phyloP scores from a whole-genome alignment of 2,797 vertebrate species.

The Nyctalus aviator region DNA sequence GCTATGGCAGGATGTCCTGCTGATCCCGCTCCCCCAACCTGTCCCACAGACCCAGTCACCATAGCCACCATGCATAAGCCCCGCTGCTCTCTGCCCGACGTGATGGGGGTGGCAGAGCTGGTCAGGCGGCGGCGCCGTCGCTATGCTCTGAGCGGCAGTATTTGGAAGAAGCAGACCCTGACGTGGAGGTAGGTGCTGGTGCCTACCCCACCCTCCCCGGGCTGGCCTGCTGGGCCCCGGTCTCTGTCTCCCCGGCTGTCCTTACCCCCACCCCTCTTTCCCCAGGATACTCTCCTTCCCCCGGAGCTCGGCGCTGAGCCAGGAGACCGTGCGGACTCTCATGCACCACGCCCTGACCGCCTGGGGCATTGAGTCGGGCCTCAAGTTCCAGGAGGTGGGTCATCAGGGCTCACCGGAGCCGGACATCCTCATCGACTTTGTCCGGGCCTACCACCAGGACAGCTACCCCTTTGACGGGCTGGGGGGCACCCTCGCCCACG shows the following conservation, averaged over 20 bases:
- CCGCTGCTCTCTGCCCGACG: slow-evolving; percentile 94
- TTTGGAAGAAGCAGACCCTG: slow-evolving; percentile 88
- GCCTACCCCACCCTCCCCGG: neutral
- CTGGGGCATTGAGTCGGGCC: slow-evolving; percentile 89
- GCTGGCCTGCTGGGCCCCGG: neutral
- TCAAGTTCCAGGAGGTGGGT: slow-evolving; percentile 85
- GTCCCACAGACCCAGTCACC: slow-evolving; percentile 83
- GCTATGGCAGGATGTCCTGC: neutral
- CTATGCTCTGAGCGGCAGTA: slow-evolving; percentile 90
- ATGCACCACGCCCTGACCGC: slow-evolving; percentile 87
- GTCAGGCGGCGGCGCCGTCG: slow-evolving; percentile 85
- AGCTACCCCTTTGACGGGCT: slow-evolving; percentile 95
- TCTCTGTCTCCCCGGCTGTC: neutral
- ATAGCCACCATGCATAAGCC: slow-evolving; percentile 90
- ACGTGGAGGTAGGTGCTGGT: slow-evolving; percentile 82
- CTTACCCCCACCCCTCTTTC: neutral
- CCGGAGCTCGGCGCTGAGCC: slow-evolving; percentile 49
- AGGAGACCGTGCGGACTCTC: slow-evolving; percentile 75
- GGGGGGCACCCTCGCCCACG: slow-evolving; percentile 95
- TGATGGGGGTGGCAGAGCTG: slow-evolving; percentile 89
- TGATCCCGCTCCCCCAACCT: neutral
- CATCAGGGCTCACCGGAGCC: slow-evolving; percentile 30
- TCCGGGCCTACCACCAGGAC: slow-evolving; percentile 90
- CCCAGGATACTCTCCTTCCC: slow-evolving; percentile 91
- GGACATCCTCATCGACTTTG: slow-evolving; percentile 92